These are phyloP conservation scores for Torymus tubicola DNA, from an alignment of 2,888 invertebrate species.

Conservation along the genomic window DNA sequence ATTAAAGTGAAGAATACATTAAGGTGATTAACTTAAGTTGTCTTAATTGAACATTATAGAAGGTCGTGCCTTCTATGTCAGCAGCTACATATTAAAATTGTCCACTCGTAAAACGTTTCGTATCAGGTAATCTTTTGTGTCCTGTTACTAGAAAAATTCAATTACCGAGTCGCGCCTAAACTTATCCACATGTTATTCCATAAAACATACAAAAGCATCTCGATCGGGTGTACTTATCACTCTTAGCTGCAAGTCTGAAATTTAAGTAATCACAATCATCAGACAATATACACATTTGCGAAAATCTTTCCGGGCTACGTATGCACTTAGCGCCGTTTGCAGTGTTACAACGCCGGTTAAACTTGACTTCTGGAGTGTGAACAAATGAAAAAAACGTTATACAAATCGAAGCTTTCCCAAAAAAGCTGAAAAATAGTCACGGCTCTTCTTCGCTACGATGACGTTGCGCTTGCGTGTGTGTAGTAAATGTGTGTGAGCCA, in stretches of 20 bases:
- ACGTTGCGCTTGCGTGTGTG: neutral
- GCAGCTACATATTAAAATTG: too few relatives aligned
- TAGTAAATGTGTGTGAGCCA: constrained; percentile 17
- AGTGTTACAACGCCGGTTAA: neutral
- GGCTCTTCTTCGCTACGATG: neutral
- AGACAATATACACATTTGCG: neutral
- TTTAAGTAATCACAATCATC: constrained; percentile 37
- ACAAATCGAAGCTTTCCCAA: constrained; percentile 19
- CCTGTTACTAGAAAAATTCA: constrained; percentile 6
- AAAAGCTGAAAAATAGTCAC: constrained; percentile 15
- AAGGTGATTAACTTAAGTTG: constrained; percentile 4
- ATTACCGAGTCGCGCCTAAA: constrained; percentile 29
- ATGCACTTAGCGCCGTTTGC: neutral
- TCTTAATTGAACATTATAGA: neutral
- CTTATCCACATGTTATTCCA: constrained; percentile 1
- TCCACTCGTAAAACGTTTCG: too few relatives aligned
- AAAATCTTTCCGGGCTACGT: constrained; percentile 1
- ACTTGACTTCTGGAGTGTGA: neutral
- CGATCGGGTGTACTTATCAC: constrained; percentile 9
- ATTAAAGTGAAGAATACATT: neutral
- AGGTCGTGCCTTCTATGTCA: too few relatives aligned
- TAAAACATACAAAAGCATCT: constrained; percentile 29
- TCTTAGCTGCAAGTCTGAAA: constrained; percentile 18
- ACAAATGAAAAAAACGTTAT: constrained; percentile 4
- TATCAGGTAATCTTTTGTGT: neutral